Evolutionary conservation across 2,113 vertebrate species (phyloP).

Genomic region (Eulemur macaco): DNA sequence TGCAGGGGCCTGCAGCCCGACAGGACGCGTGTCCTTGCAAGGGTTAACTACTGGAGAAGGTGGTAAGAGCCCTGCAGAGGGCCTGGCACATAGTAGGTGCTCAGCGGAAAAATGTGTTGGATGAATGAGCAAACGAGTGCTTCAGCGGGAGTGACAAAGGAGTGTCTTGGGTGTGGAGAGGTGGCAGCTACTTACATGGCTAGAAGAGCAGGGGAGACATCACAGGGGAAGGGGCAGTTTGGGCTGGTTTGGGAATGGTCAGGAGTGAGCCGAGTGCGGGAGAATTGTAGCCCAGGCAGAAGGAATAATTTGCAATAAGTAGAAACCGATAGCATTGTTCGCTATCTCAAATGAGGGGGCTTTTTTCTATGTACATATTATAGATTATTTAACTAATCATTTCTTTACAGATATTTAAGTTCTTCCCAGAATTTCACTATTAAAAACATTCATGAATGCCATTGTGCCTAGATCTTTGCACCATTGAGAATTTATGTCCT

Average conservation of each 20-base stretch:
- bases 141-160: not conserved
- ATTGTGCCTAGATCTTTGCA: not conserved
- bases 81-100: not conserved
- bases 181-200: rapidly evolving
- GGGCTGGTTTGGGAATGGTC: not conserved
- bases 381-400: not conserved
- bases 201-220: not conserved
- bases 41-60: not conserved
- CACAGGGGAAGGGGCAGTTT: not conserved
- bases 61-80: not conserved
- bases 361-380: not conserved
- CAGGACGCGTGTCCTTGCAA: not conserved
- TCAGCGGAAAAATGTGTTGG: not conserved
- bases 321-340: not conserved
- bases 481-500: not conserved
- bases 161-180: not conserved
- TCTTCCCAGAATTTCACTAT: not conserved
- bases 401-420: not conserved
- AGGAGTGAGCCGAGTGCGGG: not conserved
- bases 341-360: not conserved
- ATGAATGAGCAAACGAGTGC: not conserved
- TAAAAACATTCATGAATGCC: not conserved
- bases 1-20: not conserved
- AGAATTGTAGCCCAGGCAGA: rapidly evolving
- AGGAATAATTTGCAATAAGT: not conserved